phyloP scores from a whole-genome alignment of 2,113 vertebrate species.

The Pristiophorus japonicus region DNA sequence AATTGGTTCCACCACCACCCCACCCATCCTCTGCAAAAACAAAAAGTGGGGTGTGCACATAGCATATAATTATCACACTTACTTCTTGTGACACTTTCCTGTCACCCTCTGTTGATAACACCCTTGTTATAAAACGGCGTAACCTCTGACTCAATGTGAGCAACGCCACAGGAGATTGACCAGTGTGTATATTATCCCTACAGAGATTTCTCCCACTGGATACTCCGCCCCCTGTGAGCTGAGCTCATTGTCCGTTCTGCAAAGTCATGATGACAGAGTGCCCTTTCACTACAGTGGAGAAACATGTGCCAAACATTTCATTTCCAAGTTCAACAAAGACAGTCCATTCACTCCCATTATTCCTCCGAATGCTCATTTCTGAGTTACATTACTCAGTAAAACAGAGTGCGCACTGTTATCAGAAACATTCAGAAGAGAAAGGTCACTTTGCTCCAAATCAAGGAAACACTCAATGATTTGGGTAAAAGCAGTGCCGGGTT shows the following conservation, averaged over 20 bases:
- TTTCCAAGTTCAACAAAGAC: neutral
- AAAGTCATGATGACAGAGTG: neutral
- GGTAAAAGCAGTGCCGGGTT: neutral
- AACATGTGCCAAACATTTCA: too few relatives aligned
- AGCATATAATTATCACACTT: neutral
- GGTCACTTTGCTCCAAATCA: neutral
- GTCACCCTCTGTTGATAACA: neutral
- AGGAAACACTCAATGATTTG: neutral
- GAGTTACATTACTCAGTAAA: too few relatives aligned
- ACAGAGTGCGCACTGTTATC: neutral
- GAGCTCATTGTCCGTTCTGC: neutral
- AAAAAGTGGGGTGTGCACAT: neutral
- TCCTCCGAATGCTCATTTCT: neutral
- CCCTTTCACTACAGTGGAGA: neutral
- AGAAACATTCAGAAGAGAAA: neutral
- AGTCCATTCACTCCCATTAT: neutral
- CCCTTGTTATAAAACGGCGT: neutral
- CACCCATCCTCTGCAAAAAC: too few relatives aligned
- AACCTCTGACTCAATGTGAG: neutral
- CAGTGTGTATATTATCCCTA: neutral
- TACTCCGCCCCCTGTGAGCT: neutral
- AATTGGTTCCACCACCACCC: neutral
- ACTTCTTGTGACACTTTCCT: neutral
- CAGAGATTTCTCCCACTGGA: neutral
- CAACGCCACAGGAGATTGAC: neutral